These are phyloP conservation scores for Chamaetylas fuelleborni DNA, from an alignment of 2,113 vertebrate genomes.

Conservation along the genomic window DNA sequence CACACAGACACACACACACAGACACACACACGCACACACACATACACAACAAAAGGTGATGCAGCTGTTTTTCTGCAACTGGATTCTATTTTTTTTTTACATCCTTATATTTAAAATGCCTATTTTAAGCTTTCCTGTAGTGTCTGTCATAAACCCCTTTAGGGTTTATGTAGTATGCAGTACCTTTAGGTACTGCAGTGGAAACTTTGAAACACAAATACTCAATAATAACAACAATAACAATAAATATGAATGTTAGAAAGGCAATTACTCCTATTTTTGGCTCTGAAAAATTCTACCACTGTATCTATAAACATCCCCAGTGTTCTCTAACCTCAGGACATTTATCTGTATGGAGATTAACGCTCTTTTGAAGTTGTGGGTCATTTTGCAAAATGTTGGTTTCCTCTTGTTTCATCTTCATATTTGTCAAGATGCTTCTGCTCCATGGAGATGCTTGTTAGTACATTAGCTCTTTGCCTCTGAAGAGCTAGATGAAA, in stretches of 20 bases:
- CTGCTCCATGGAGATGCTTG: not conserved
- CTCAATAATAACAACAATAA: not conserved
- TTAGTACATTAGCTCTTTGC: not conserved
- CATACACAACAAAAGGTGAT: not conserved
- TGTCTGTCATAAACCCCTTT: not conserved
- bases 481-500: not conserved
- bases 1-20: not conserved
- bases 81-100: not conserved
- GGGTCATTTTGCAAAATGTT: conserved; percentile 1
- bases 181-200: not conserved
- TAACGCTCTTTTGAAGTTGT: not conserved
- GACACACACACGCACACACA: not conserved
- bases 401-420: not conserved
- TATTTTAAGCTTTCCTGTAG: not conserved
- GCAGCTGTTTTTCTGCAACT: not conserved
- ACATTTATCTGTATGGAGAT: not conserved
- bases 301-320: not conserved
- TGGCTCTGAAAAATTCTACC: not conserved
- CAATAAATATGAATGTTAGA: not conserved
- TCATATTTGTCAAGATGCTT: conserved; percentile 4
- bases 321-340: not conserved
- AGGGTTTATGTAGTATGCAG: no score
- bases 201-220: not conserved
- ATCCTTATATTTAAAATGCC: not conserved
- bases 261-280: not conserved